phyloP scores from a whole-genome alignment of 2,113 vertebrate genomes.

The Microcebus tavaratra region DNA sequence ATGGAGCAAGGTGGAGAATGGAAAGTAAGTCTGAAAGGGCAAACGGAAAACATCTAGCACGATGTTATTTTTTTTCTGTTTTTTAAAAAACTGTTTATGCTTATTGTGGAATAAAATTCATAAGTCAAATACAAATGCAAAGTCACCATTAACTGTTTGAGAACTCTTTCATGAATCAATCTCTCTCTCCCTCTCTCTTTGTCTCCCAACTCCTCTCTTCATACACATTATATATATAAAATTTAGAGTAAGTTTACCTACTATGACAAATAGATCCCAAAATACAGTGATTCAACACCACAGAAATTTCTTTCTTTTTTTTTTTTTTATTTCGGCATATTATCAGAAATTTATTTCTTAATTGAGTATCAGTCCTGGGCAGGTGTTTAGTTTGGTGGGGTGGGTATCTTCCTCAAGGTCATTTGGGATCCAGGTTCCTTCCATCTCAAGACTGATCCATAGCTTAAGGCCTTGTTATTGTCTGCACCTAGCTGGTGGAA shows the following conservation, averaged over 20 bases:
- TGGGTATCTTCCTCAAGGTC: not conserved
- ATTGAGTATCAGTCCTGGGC: not conserved
- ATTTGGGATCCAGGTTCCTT: not conserved
- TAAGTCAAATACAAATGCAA: not conserved
- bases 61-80: not conserved
- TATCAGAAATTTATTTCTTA: not conserved
- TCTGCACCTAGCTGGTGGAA: not conserved
- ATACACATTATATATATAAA: not conserved
- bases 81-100: not conserved
- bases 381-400: not conserved
- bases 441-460: not conserved
- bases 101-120: constrained; percentile 24
- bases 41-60: not conserved
- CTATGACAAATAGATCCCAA: not conserved
- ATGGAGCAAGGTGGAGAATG: not conserved
- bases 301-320: not conserved
- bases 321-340: too few relatives aligned
- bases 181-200: not conserved
- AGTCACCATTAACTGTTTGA: not conserved
- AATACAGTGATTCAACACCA: not conserved
- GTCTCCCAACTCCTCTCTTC: not conserved
- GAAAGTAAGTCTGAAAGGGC: not conserved
- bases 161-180: not conserved
- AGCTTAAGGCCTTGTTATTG: not conserved
- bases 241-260: not conserved